Evolutionary conservation across 2,797 vertebrate genomes (phyloP), one percentile per base, ranked within the genome.

Genomic region (Muraenolepis orangiensis): DNA sequence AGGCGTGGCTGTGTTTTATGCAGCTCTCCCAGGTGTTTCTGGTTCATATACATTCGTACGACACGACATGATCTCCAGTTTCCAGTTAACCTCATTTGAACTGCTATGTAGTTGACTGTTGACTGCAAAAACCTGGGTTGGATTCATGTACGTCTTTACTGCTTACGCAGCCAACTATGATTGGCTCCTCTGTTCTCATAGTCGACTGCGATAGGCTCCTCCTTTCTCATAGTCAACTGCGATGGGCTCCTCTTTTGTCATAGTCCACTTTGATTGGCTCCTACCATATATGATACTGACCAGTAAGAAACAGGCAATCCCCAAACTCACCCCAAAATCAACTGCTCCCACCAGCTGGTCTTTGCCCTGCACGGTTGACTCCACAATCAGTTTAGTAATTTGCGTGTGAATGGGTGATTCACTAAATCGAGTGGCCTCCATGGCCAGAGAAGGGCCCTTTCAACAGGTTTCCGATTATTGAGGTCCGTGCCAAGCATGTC

Each of bases 11-110:
- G 18, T 10, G 69, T 80, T 85, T 75, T 70, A 81, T 80, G 46
- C 69, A 57, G 81, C 83, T 69, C 76, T 76, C 70, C 69, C 30
- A 13, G 51, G 70, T 78, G 16, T 77, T 78, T 72, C 12, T 61
- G 51, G 70, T 72, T 79, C 36, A 75, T 81, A 77, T 76, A 78
- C 69, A 74, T 40, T 82, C 70, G 76, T 64, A 64, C 26, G 57
- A 64, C 57, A 64, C 51, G 23, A 57, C 57, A 64, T 64, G 57
- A 23, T 23, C 57, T 26, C 57, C 57, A 12, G n/a, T 64, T 26
- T 64, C 57, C 31, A 72, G 57, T 64, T 64, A 64, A 64, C 57
- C 57, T 64, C 57, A 64, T 26, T 64, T 64, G 57, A 64, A 34
- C 68, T 36, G 68, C 20, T 69, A 31, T 69, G 51, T 61, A 11